Percentiles rank a stretch among this genome's conserved stretches.
phyloP scores from a whole-genome alignment of 2,113 vertebrate genomes.

The Bubalus kerabau region DNA sequence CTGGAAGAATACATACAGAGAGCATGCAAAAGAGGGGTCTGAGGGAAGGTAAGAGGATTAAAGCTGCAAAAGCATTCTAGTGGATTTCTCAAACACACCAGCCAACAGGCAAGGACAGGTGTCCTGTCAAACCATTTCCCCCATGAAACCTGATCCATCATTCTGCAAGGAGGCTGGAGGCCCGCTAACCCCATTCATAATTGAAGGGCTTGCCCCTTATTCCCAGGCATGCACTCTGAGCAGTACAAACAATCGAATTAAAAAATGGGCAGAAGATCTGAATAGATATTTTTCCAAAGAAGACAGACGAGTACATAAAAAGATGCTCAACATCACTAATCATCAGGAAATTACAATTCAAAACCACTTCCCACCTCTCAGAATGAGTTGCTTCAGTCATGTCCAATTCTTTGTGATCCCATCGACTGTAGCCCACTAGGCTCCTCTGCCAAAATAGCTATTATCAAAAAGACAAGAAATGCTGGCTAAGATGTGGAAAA shows the following conservation, averaged over 20 bases:
- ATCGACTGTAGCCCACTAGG: neutral
- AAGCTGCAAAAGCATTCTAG: slow-evolving; percentile 65
- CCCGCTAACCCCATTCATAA: slow-evolving; percentile 55
- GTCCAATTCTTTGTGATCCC: no score
- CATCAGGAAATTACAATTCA: no score
- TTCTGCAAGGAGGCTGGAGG: neutral
- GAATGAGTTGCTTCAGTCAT: no score
- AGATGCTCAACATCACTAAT: no score
- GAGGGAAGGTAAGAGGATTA: slow-evolving; percentile 31
- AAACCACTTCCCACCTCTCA: no score
- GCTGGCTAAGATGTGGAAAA: no score
- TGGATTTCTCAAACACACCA: slow-evolving; percentile 69
- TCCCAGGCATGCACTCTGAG: neutral
- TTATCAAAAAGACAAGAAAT: neutral
- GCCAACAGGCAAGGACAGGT: slow-evolving; percentile 68
- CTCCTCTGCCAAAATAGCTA: neutral
- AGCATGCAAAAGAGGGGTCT: neutral
- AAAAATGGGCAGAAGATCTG: neutral
- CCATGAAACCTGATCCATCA: slow-evolving; percentile 58
- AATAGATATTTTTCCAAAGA: neutral
- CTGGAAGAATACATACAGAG: neutral
- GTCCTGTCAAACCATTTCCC: slow-evolving; percentile 58
- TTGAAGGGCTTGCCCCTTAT: neutral
- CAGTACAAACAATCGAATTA: neutral
- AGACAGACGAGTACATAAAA: neutral